Evolutionary conservation across 2,113 vertebrate genomes (phyloP).

Genomic region (Brachirus orientalis): DNA sequence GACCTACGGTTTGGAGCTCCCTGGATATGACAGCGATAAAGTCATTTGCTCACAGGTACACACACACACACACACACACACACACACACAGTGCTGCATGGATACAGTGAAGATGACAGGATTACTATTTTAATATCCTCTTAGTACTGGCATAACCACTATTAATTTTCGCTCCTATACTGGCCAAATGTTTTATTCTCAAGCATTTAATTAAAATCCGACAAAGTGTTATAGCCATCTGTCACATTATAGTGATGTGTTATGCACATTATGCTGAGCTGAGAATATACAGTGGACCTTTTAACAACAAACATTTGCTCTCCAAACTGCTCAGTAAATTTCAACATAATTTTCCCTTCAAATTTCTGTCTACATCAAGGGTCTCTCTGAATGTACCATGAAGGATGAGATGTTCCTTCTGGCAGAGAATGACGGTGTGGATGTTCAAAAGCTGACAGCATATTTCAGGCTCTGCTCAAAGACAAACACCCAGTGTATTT

Average conservation of each 20-base stretch:
- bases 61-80: no score
- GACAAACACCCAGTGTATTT: slow-evolving; percentile 70
- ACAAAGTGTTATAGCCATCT: not conserved
- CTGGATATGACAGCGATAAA: slow-evolving; percentile 13
- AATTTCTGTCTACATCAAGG: no score
- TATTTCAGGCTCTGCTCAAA: slow-evolving; percentile 77
- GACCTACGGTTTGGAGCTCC: slow-evolving; percentile 27
- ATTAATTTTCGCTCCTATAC: slow-evolving; percentile 30
- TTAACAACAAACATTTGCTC: slow-evolving; percentile 31
- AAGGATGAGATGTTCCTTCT: not conserved
- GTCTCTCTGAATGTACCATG: slow-evolving; percentile 65
- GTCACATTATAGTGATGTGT: not conserved
- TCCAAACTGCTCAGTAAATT: not conserved
- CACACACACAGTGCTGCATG: not conserved
- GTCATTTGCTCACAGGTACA: slow-evolving; percentile 66
- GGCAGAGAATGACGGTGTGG: slow-evolving; percentile 26
- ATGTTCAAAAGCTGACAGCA: slow-evolving; percentile 53
- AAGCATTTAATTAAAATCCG: no score
- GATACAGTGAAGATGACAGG: not conserved
- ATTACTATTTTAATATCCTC: no score
- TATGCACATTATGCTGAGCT: no score
- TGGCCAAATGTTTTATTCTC: slow-evolving; percentile 6
- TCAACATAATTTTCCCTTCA: not conserved
- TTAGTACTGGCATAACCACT: no score
- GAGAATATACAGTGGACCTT: no score